Base-by-base conservation (phyloP, 2,113 vertebrate species). In the Gadus macrocephalus region DNA sequence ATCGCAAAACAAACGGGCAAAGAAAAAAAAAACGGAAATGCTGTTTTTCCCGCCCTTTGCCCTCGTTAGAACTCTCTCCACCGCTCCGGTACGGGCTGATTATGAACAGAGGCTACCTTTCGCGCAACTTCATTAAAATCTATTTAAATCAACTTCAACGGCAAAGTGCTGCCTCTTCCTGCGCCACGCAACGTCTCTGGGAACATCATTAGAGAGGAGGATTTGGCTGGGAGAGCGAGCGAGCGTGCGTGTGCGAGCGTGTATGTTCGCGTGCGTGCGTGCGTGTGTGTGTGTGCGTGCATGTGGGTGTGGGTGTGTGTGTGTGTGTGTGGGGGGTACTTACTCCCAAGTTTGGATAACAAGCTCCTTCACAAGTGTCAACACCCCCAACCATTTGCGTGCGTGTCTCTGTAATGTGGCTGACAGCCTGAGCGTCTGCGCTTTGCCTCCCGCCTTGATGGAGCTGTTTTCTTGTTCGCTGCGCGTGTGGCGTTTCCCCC, bases 141-240 rank as follows among this genome's bases (percentile, higher is more conserved):
- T 89, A 92, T 93, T 93, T 91, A 93, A 91, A 93, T 93, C 92
- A 93, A 91, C 90, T 92, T 91, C 90, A 91, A 75, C 78, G 60
- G 79, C 81, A 83, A 90, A 87, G 86, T 85, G 86, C 83, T 88
- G 78, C 83, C 84, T 84, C 87, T 89, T 81, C 73, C 79, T 82
- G 85, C 85, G 86, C 85, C 85, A 17, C 65, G 79, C 74, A 63
- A 84, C 85, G 85, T 91, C 87, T 91, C 88, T 79, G 89, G 88
- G 85, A 93, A 85, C 87, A 91, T 90, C 86, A 91, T 93, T 91
- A 90, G 84, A 78, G 78, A 70, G 84, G 70, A 60, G 25, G 72
- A 70, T 53, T 76, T 55, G 53, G 31, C 56, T n/a, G 67, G 59
- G 71, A 25, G 68, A 67, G 42, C 68, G 62, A 68, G 65, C 61